A percentile compares a stretch with the other conserved stretches of the same genome.
Conservation (phyloP, 1,140 invertebrate species). For the Potamilus streckersoni region DNA sequence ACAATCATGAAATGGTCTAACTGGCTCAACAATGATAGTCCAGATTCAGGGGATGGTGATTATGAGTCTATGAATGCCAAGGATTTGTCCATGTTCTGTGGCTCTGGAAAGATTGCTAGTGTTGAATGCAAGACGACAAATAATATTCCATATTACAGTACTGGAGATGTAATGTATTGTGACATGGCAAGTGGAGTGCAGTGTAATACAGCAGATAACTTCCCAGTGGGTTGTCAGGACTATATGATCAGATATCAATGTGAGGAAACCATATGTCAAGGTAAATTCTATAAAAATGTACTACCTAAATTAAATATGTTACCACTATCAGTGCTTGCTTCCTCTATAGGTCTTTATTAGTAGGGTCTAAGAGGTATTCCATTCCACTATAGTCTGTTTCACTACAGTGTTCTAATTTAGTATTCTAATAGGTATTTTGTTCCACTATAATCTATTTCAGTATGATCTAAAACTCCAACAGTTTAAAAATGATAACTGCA, state of each 20-base stretch:
- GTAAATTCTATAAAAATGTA: too few relatives aligned
- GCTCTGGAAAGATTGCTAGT: slow-evolving; percentile 27
- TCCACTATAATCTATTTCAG: too few relatives aligned
- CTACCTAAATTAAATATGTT: too few relatives aligned
- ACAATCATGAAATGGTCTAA: slow-evolving; percentile 25
- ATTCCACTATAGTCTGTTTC: too few relatives aligned
- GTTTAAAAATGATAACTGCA: too few relatives aligned
- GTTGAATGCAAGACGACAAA: slow-evolving; percentile 30
- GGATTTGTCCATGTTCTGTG: slow-evolving; percentile 34
- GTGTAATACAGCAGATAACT: slow-evolving; percentile 25
- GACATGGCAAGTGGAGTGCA: slow-evolving; percentile 15
- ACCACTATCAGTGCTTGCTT: too few relatives aligned
- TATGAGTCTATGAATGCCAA: slow-evolving; percentile 37
- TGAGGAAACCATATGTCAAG: slow-evolving; percentile 11
- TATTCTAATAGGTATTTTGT: too few relatives aligned
- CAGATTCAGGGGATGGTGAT: slow-evolving; percentile 33
- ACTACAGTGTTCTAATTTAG: too few relatives aligned
- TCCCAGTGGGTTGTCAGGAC: slow-evolving; percentile 50
- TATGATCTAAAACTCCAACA: too few relatives aligned
- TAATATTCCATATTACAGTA: slow-evolving; percentile 11
- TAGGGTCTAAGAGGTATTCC: too few relatives aligned
- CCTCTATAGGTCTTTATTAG: too few relatives aligned
- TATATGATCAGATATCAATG: slow-evolving; percentile 64
- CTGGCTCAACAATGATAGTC: slow-evolving; percentile 45
- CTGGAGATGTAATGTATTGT: slow-evolving; percentile 21